A percentile compares a stretch with the other conserved stretches of the same genome.
These are phyloP conservation scores for Pseudolaguvia tuberculata DNA, from an alignment of 2,113 vertebrate species.

Conservation along the genomic window DNA sequence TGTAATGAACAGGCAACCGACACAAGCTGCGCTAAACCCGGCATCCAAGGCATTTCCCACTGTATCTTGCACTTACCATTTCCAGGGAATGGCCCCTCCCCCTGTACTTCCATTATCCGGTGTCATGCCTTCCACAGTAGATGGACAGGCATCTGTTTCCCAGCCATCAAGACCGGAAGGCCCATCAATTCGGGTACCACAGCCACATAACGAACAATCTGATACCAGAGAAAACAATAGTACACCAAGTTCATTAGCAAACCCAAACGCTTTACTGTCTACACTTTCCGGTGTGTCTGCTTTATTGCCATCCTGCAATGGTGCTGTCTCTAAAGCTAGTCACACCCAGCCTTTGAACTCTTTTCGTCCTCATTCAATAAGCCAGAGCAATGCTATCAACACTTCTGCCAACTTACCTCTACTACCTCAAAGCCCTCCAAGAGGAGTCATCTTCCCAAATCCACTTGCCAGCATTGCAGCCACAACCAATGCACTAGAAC, in stretches of 20 bases:
- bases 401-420: conserved; percentile 80
- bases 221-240: conserved; percentile 62
- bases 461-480: conserved; percentile 92
- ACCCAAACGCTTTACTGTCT: conserved; percentile 58
- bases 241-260: conserved; percentile 65
- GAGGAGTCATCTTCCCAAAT: conserved; percentile 93
- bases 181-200: conserved; percentile 67
- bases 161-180: conserved; percentile 65
- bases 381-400: conserved; percentile 72
- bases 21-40: conserved; percentile 69
- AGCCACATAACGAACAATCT: conserved; percentile 66
- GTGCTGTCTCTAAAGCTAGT: conserved; percentile 59
- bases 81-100: conserved; percentile 70
- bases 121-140: conserved; percentile 63
- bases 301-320: conserved; percentile 63
- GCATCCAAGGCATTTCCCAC: conserved; percentile 63
- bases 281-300: conserved; percentile 59
- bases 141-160: conserved; percentile 65
- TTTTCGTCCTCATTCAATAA: conserved; percentile 71
- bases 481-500: conserved; percentile 87
- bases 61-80: conserved; percentile 67
- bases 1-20: conserved; percentile 81
- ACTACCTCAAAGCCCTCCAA: conserved; percentile 92
- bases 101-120: conserved; percentile 75
- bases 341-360: conserved; percentile 69